These are phyloP conservation scores for Epizoanthus stellaris DNA, from an alignment of 92 coral and sea anemone genomes.

Conservation along the genomic window DNA sequence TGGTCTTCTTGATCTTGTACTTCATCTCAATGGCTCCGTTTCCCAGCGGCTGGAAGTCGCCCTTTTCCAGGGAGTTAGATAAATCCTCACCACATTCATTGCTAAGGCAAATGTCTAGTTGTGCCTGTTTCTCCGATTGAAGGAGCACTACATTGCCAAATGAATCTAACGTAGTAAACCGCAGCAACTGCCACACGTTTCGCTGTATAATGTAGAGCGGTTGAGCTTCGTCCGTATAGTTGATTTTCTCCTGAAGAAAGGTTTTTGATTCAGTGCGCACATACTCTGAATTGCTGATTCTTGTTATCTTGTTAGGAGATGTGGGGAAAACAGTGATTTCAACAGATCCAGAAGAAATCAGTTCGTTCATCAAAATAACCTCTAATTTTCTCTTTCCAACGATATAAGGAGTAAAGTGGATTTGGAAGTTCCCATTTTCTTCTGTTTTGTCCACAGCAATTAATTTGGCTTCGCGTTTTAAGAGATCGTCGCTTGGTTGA, in stretches of 20 bases:
- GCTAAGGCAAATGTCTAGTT: neutral
- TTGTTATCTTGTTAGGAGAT: neutral
- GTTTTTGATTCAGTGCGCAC: neutral
- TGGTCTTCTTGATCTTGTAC: conserved; percentile 6
- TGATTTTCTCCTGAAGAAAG: neutral
- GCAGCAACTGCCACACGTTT: conserved; percentile 8
- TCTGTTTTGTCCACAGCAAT: neutral
- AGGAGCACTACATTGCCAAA: conserved; percentile 4
- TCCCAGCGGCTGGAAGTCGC: neutral
- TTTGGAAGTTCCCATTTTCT: neutral
- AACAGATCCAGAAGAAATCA: neutral
- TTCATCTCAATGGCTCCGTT: neutral
- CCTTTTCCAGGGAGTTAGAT: neutral
- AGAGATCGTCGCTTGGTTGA: neutral
- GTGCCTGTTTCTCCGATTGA: neutral
- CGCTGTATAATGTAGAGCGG: neutral
- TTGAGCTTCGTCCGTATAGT: neutral
- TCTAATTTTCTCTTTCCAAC: conserved; percentile 21
- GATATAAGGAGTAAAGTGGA: neutral
- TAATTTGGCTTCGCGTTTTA: neutral
- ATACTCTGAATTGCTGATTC: neutral
- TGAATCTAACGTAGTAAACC: neutral
- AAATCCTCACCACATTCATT: neutral
- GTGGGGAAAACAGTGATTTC: conserved; percentile 3
- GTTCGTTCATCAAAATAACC: neutral